phyloP scores from a whole-genome alignment of 2,888 invertebrate species.

The Chrysina gloriosa region DNA sequence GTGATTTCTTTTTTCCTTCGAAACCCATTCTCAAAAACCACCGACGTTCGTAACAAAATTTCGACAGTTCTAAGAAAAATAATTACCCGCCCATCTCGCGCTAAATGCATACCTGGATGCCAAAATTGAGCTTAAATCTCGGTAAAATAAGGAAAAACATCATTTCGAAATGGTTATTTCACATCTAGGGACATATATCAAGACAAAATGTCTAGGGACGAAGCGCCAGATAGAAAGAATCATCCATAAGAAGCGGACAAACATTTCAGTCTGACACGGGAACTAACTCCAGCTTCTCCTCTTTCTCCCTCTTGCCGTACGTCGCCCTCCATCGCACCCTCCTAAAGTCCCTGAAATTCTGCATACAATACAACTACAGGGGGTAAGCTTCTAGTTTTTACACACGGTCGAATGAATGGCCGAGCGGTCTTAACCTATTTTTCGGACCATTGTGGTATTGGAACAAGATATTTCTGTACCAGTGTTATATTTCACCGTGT shows the following conservation, averaged over 20 bases:
- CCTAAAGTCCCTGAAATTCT: slow-evolving; percentile 48
- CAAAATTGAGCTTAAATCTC: slow-evolving; percentile 54
- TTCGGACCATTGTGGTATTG: slow-evolving; percentile 53
- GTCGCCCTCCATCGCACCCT: slow-evolving; percentile 15
- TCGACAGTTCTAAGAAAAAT: slow-evolving; percentile 53
- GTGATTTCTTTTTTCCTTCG: slow-evolving; percentile 18
- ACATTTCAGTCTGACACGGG: slow-evolving; percentile 50
- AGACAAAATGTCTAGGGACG: slow-evolving; percentile 26
- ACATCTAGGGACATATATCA: slow-evolving; percentile 16
- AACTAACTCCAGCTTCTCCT: slow-evolving; percentile 32
- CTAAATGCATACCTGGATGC: slow-evolving; percentile 52
- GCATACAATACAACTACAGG: slow-evolving; percentile 62
- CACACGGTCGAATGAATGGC: slow-evolving; percentile 63
- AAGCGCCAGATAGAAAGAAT: not conserved
- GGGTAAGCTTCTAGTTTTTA: slow-evolving; percentile 65
- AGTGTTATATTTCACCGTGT: slow-evolving; percentile 63
- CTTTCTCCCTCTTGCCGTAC: not conserved
- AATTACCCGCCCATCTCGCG: slow-evolving; percentile 51
- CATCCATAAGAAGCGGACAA: slow-evolving; percentile 27
- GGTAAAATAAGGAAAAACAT: slow-evolving; percentile 52
- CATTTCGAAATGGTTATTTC: slow-evolving; percentile 40
- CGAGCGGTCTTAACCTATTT: slow-evolving; percentile 60
- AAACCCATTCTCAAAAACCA: slow-evolving; percentile 23
- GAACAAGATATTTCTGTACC: slow-evolving; percentile 64
- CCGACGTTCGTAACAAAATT: slow-evolving; percentile 23